Percentiles rank a stretch among this genome's conserved stretches.
These are phyloP conservation scores for Apogon talboti DNA, from an alignment of 2,797 vertebrate species.

Conservation along the genomic window DNA sequence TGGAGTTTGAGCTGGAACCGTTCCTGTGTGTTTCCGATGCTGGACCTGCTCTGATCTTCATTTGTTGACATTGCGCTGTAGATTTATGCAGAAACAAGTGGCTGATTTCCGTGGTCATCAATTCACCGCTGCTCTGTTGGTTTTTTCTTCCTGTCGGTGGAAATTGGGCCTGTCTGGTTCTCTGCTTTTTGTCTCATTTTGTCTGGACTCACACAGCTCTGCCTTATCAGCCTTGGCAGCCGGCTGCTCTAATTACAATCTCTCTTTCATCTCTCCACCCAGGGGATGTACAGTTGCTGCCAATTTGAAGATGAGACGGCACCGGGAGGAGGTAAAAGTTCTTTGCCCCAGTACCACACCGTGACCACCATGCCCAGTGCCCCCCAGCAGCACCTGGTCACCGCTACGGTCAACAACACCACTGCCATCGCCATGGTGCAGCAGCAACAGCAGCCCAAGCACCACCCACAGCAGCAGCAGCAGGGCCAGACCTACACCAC, in stretches of 20 bases:
- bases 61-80: too few relatives aligned
- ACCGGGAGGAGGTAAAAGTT: conserved; percentile 73
- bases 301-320: conserved; percentile 88
- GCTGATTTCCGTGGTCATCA: too few relatives aligned
- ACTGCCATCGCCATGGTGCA: conserved; percentile 81
- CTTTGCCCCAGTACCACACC: conserved; percentile 83
- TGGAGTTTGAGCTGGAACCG: too few relatives aligned
- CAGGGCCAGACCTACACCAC: conserved; percentile 84
- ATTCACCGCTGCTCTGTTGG: too few relatives aligned
- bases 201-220: conserved; percentile 5
- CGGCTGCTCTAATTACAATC: conserved; percentile 52
- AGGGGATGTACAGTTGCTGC: conserved; percentile 98
- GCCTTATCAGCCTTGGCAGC: conserved; percentile 33
- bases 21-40: too few relatives aligned
- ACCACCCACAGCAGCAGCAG: conserved; percentile 81
- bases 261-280: conserved; percentile 54
- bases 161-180: too few relatives aligned
- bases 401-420: conserved; percentile 81
- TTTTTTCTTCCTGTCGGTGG: too few relatives aligned
- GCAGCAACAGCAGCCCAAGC: conserved; percentile 79
- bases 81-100: too few relatives aligned
- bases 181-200: conserved; percentile 7
- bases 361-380: conserved; percentile 78
- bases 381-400: conserved; percentile 79
- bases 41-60: too few relatives aligned